Conservation (phyloP, 2,888 invertebrate species). For the Lithophane socia region DNA sequence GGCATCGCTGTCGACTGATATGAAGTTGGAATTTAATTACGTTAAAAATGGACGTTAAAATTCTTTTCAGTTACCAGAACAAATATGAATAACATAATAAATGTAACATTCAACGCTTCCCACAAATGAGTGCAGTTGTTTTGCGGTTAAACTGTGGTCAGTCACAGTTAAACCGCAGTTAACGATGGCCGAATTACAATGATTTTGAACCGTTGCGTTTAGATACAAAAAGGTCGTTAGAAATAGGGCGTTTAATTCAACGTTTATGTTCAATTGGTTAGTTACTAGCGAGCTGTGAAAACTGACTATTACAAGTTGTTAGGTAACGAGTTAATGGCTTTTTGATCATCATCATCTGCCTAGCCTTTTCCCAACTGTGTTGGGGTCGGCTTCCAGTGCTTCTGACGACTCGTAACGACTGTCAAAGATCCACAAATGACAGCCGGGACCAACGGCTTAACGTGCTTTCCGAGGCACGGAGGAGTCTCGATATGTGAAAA, state of each 20-base stretch:
- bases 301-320: slow-evolving; percentile 11
- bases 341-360: too few species aligned
- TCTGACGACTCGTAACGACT: too few species aligned
- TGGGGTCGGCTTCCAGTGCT: too few species aligned
- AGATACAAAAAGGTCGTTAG: slow-evolving; percentile 31
- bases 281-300: slow-evolving; percentile 14
- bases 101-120: slow-evolving; percentile 5
- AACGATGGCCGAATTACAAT: slow-evolving; percentile 46
- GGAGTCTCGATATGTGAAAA: too few species aligned
- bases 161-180: slow-evolving; percentile 36
- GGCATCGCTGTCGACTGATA: background rate
- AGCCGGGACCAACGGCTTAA: too few species aligned
- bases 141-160: slow-evolving; percentile 37
- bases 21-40: background rate
- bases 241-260: slow-evolving; percentile 39
- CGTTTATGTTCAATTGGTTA: slow-evolving; percentile 21
- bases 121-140: slow-evolving; percentile 51
- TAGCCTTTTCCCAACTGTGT: too few species aligned
- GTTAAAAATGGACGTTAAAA: background rate
- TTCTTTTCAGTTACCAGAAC: background rate
- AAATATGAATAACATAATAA: slow-evolving; percentile 17
- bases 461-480: too few species aligned
- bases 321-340: slow-evolving; percentile 28
- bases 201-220: slow-evolving; percentile 46
- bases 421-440: too few species aligned